Conservation (phyloP, 2,113 vertebrate genomes). For the Cynoglossus semilaevis region DNA sequence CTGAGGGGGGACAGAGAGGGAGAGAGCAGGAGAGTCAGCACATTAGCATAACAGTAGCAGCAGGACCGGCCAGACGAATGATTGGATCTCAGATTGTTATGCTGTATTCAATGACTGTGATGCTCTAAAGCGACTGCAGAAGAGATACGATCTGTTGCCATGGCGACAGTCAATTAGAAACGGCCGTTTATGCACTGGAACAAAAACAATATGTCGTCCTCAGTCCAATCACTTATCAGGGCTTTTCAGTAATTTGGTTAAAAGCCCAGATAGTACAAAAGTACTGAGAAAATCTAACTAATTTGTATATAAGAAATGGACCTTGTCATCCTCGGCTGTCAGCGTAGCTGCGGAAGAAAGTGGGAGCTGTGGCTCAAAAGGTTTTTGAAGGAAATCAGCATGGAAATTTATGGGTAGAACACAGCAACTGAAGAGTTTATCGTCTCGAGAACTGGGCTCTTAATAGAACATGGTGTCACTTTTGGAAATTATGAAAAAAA, state of each 20-base stretch:
- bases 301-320: too few species aligned
- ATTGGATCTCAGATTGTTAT: conserved; percentile 29
- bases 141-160: conserved; percentile 26
- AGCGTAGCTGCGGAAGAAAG: too few species aligned
- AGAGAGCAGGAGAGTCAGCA: conserved; percentile 31
- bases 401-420: too few species aligned
- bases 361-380: too few species aligned
- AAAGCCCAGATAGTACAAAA: conserved; percentile 4
- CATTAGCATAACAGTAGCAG: conserved; percentile 11
- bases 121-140: conserved; percentile 14
- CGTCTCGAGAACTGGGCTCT: too few species aligned
- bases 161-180: conserved; percentile 24
- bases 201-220: conserved; percentile 7
- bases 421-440: too few species aligned
- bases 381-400: too few species aligned
- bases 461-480: too few species aligned
- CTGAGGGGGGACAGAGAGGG: conserved; percentile 67
- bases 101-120: conserved; percentile 16
- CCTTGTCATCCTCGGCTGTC: too few species aligned
- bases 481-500: too few species aligned
- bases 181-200: background rate
- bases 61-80: conserved; percentile 7
- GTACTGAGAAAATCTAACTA: background rate
- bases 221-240: conserved; percentile 7
- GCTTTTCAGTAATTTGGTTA: conserved; percentile 1